Conservation (phyloP, 1,140 invertebrate genomes). For the Tigriopus japonicus region DNA sequence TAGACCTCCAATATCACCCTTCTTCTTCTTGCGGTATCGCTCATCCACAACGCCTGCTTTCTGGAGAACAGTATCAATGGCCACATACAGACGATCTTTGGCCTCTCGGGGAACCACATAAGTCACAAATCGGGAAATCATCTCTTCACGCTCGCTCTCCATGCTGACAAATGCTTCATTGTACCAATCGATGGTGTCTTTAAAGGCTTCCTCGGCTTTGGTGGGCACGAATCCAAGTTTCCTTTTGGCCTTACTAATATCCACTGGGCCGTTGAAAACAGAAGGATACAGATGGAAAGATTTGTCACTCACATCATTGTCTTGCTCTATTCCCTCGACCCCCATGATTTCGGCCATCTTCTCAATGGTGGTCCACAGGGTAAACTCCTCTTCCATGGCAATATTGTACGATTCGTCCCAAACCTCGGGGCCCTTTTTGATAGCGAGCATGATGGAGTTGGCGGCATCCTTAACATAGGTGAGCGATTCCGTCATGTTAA, state of each 20-base stretch:
- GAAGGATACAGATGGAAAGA: conserved; percentile 28
- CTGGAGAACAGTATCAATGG: neutral
- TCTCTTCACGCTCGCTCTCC: conserved; percentile 1
- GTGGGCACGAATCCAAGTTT: conserved; percentile 26
- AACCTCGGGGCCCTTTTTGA: conserved; percentile 18
- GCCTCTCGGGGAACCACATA: neutral
- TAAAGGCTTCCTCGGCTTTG: neutral
- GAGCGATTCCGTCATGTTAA: conserved; percentile 25
- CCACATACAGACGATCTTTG: neutral
- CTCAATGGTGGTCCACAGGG: conserved; percentile 20
- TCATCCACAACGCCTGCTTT: neutral
- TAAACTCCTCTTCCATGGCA: conserved; percentile 23
- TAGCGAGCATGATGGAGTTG: conserved; percentile 21
- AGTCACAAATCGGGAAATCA: neutral
- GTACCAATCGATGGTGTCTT: neutral
- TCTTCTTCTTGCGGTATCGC: neutral
- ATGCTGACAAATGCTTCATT: neutral
- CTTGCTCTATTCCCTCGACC: conserved; percentile 17
- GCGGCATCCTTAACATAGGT: conserved; percentile 31
- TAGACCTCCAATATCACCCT: neutral
- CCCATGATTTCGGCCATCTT: conserved; percentile 21
- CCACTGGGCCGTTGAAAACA: conserved; percentile 26
- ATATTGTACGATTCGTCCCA: conserved; percentile 28
- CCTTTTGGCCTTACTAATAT: conserved; percentile 24
- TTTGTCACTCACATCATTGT: conserved; percentile 16